phyloP scores from a whole-genome alignment of 2,113 vertebrate genomes.

The Scophthalmus maximus region DNA sequence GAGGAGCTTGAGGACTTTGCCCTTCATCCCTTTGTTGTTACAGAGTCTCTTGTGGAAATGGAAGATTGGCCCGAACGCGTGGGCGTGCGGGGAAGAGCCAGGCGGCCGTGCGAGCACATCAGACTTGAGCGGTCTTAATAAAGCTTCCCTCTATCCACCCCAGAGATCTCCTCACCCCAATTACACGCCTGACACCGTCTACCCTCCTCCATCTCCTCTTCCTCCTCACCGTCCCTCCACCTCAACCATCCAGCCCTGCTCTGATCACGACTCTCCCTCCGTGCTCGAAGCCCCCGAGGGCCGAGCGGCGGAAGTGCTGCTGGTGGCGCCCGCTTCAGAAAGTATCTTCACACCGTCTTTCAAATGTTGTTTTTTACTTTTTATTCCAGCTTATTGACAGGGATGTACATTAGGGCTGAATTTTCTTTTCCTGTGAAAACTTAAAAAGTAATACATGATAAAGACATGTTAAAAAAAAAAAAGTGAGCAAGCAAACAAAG shows the following conservation, averaged over 20 bases:
- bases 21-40: constrained; percentile 74
- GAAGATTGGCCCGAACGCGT: constrained; percentile 60
- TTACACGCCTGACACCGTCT: constrained; percentile 79
- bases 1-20: constrained; percentile 67
- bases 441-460: no score
- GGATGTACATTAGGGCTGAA: no score
- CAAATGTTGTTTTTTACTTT: no score
- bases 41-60: constrained; percentile 64
- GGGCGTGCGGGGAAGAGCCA: constrained; percentile 55
- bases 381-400: no score
- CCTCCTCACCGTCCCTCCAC: not conserved
- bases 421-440: no score
- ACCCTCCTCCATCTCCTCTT: constrained; percentile 62
- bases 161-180: constrained; percentile 82
- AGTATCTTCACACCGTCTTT: no score
- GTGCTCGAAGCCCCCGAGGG: constrained; percentile 45
- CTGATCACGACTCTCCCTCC: constrained; percentile 50
- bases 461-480: no score
- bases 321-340: constrained; percentile 37
- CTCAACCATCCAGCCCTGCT: constrained; percentile 38
- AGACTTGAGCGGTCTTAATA: constrained; percentile 77
- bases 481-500: no score
- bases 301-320: constrained; percentile 39
- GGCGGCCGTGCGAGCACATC: constrained; percentile 60
- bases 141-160: constrained; percentile 76